Evolutionary conservation across 2,113 vertebrate genomes (phyloP), one percentile per base, ranked within the genome.

Genomic region (Camelus bactrianus): DNA sequence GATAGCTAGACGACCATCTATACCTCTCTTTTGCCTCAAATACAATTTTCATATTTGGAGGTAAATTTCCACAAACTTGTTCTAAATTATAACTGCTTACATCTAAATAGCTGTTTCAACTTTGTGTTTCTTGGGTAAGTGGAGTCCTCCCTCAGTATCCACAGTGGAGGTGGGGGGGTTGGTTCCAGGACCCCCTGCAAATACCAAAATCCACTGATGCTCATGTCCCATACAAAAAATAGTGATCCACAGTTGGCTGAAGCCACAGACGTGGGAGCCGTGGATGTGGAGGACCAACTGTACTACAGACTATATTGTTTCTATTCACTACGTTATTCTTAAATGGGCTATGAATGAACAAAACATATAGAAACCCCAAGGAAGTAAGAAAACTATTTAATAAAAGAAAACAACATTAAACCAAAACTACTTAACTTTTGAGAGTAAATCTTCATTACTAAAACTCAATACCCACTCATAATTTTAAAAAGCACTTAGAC

Each of bases 11-110:
- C 11, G 6, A n/a, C n/a, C 83, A 62, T 26, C 56, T 60, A 81
- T 97, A 98, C 97, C 97, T 98, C 62, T 79, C 70, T 84, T 93
- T 83, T 94, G 24, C 22, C 98, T 94, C 87, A 70, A 30, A 20
- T 11, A n/a, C 62, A 8, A 56, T 95, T 65, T 93, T 98, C 95
- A 89, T 16, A 54, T 95, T 54, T 95, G 96, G 87, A 46, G 73
- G 81, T n/a, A 96, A 89, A 65, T 81, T 96, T 97, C 93, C 91
- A 81, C 5, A 96, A 96, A 58, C 85, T 0, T 94, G 88, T 42
- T 97, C 97, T 48, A 77, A 96, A 97, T 52, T 76, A 54, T 38
- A 62, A 73, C 32, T 98, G 46, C 88, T 96, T 97, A 60, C 52
- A 52, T 97, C 95, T 64, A 87, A 62, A 60, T 32, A 83, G 28